Evolutionary conservation across 1,140 invertebrate genomes (phyloP).

Genomic region (Drosophila ananassae): DNA sequence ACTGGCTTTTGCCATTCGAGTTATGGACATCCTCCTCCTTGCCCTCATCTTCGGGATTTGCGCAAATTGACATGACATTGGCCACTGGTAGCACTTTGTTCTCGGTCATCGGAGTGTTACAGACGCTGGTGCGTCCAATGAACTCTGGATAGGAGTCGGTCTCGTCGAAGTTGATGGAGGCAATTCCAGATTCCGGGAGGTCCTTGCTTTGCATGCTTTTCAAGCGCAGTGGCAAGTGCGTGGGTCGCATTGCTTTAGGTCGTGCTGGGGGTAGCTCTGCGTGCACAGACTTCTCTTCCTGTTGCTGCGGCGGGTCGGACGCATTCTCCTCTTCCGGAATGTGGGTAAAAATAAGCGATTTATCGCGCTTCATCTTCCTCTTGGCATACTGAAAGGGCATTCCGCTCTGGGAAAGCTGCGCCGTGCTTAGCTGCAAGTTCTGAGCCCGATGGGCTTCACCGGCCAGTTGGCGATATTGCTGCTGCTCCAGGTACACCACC

Average conservation of each 20-base stretch:
- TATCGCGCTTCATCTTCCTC: slow-evolving; percentile 89
- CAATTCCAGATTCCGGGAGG: slow-evolving; percentile 84
- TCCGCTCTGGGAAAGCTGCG: slow-evolving; percentile 47
- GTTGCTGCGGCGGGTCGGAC: slow-evolving; percentile 60
- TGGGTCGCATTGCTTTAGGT: slow-evolving; percentile 84
- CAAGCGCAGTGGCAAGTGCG: slow-evolving; percentile 86
- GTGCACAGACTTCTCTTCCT: slow-evolving; percentile 44
- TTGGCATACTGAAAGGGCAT: slow-evolving; percentile 77
- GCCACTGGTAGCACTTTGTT: slow-evolving; percentile 89
- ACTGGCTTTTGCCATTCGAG: slow-evolving; percentile 61
- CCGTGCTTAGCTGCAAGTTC: slow-evolving; percentile 66
- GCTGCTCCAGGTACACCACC: slow-evolving; percentile 89
- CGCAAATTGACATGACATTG: slow-evolving; percentile 88
- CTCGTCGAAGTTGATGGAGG: slow-evolving; percentile 83
- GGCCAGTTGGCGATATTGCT: slow-evolving; percentile 86
- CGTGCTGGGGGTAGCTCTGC: slow-evolving; percentile 49
- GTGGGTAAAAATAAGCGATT: slow-evolving; percentile 90
- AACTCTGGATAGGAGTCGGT: slow-evolving; percentile 85
- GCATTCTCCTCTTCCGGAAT: slow-evolving; percentile 88
- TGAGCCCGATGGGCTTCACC: slow-evolving; percentile 73
- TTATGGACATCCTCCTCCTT: slow-evolving; percentile 55
- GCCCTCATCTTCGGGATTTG: slow-evolving; percentile 83
- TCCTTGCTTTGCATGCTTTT: slow-evolving; percentile 85
- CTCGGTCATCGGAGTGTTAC: slow-evolving; percentile 90
- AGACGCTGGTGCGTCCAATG: slow-evolving; percentile 88